phyloP scores from a whole-genome alignment of 2,888 invertebrate species.

The Congeria kusceri region DNA sequence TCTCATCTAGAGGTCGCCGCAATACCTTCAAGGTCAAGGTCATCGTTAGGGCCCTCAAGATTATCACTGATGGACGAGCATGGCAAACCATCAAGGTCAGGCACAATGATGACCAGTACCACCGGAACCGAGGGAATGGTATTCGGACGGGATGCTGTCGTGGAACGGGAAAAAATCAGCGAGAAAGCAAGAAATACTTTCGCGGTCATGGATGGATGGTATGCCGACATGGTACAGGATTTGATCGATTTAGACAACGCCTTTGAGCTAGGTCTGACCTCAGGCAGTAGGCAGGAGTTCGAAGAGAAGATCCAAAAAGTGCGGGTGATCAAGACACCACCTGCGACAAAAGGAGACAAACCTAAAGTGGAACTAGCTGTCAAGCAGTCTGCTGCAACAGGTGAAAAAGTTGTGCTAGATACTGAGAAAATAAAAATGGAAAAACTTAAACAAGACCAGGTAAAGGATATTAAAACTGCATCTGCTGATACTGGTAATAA shows the following conservation, averaged over 20 bases:
- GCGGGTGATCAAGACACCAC: constrained; percentile 55
- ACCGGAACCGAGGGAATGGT: constrained; percentile 61
- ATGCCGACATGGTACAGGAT: constrained; percentile 70
- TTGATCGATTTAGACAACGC: constrained; percentile 73
- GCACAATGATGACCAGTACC: constrained; percentile 45
- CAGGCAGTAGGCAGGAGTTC: constrained; percentile 53
- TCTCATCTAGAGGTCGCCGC: constrained; percentile 64
- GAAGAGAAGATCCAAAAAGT: constrained; percentile 53
- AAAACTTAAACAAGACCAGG: not conserved
- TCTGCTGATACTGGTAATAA: not conserved
- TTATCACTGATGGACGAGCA: constrained; percentile 60
- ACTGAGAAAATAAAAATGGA: not conserved
- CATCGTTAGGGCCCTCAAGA: constrained; percentile 61
- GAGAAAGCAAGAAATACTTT: constrained; percentile 72
- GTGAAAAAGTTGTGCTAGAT: constrained; percentile 9
- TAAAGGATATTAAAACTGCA: not conserved
- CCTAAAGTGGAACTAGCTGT: constrained; percentile 37
- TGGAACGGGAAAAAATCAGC: constrained; percentile 75
- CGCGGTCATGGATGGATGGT: constrained; percentile 72
- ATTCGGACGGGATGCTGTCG: constrained; percentile 72
- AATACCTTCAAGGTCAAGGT: constrained; percentile 60
- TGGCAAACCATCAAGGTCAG: constrained; percentile 54
- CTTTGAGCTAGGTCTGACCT: constrained; percentile 59
- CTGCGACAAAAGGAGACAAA: constrained; percentile 35
- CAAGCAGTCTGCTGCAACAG: constrained; percentile 5